phyloP scores from a whole-genome alignment of 2,888 invertebrate genomes.

The Ennomos fuscantarius region DNA sequence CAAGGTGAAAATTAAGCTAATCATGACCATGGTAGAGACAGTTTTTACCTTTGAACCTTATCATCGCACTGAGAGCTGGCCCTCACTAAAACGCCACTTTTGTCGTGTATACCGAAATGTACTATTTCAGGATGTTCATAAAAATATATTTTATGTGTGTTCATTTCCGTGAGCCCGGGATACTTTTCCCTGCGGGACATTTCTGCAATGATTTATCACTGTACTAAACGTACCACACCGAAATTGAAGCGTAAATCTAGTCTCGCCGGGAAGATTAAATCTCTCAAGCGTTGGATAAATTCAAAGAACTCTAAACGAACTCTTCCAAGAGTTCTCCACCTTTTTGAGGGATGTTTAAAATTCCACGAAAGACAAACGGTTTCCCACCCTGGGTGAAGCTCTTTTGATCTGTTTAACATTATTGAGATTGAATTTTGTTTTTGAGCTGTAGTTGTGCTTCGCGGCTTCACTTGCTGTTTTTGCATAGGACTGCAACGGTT shows the following conservation, averaged over 20 bases:
- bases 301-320: slow-evolving; percentile 27
- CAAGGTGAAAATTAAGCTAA: no score
- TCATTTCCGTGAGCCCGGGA: slow-evolving; percentile 21
- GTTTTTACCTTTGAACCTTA: no score
- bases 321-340: slow-evolving; percentile 21
- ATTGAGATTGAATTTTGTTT: slow-evolving; percentile 8
- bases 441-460: background rate
- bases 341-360: slow-evolving; percentile 28
- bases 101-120: slow-evolving; percentile 7
- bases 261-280: slow-evolving; percentile 21
- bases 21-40: no score
- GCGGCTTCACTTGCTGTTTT: no score
- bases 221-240: slow-evolving; percentile 17
- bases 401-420: slow-evolving; percentile 15
- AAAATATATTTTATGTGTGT: slow-evolving; percentile 27
- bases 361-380: slow-evolving; percentile 23
- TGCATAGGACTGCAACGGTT: no score
- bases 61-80: no score
- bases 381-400: slow-evolving; percentile 5
- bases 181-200: slow-evolving; percentile 19
- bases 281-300: slow-evolving; percentile 22
- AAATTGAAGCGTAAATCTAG: slow-evolving; percentile 20
- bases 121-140: slow-evolving; percentile 15
- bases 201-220: slow-evolving; percentile 26
- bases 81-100: background rate